phyloP scores from a whole-genome alignment of 1,140 invertebrate genomes.

The Ruditapes philippinarum region DNA sequence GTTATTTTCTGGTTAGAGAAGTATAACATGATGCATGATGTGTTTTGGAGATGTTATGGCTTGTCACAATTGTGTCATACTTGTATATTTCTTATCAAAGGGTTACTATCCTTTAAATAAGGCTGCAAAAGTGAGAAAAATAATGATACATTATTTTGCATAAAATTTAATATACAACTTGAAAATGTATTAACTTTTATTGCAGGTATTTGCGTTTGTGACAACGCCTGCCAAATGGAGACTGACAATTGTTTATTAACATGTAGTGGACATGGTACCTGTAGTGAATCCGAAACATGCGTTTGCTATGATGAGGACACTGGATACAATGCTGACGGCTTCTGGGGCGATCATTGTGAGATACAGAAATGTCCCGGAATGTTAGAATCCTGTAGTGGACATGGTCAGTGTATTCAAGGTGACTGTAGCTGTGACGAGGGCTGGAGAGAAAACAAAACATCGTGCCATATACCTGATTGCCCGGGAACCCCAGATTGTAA shows the following conservation, averaged over 20 bases:
- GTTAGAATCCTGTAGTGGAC: slow-evolving; percentile 43
- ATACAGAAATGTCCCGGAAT: slow-evolving; percentile 54
- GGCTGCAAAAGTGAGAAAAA: no score
- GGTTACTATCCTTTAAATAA: no score
- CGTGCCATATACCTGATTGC: slow-evolving; percentile 78
- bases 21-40: no score
- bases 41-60: no score
- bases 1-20: no score
- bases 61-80: no score
- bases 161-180: no score
- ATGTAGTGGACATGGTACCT: slow-evolving; percentile 67
- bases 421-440: slow-evolving; percentile 66
- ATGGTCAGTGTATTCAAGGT: slow-evolving; percentile 65
- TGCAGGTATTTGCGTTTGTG: slow-evolving; percentile 65
- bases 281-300: slow-evolving; percentile 43
- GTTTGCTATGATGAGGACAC: slow-evolving; percentile 27
- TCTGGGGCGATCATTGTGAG: slow-evolving; percentile 63
- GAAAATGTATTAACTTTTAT: slow-evolving; percentile 9
- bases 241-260: slow-evolving; percentile 52
- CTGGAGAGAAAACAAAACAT: slow-evolving; percentile 67
- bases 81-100: no score
- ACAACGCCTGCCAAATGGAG: slow-evolving; percentile 53
- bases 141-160: no score
- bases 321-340: slow-evolving; percentile 44
- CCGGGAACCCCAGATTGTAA: slow-evolving; percentile 79